Conservation (phyloP, 2,797 vertebrate species). For the Esox masquinongy region DNA sequence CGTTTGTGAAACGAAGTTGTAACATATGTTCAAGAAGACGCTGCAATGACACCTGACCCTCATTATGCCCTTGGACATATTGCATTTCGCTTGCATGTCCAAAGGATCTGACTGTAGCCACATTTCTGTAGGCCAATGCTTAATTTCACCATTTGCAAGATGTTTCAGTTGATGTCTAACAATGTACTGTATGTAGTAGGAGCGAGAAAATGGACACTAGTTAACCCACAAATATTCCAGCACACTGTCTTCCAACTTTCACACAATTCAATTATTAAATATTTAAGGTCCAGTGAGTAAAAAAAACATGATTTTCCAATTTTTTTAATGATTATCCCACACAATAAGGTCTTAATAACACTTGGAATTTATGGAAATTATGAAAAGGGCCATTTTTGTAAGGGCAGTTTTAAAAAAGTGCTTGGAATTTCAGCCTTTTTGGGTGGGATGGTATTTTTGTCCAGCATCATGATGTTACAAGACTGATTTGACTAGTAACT, state of each 20-base stretch:
- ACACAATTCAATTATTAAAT: slow-evolving; percentile 50
- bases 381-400: too few species aligned
- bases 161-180: neutral
- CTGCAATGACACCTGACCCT: slow-evolving; percentile 4
- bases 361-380: too few species aligned
- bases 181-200: neutral
- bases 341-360: too few species aligned
- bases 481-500: too few species aligned
- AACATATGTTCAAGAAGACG: neutral
- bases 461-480: too few species aligned
- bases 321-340: too few species aligned
- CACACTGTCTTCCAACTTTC: neutral
- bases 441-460: too few species aligned
- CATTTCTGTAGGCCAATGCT: neutral
- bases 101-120: neutral
- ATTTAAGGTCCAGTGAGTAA: slow-evolving; percentile 1
- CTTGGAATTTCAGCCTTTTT: too few species aligned
- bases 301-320: too few species aligned
- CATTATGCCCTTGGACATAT: neutral
- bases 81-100: neutral
- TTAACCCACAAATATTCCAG: slow-evolving; percentile 13
- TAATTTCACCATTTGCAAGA: neutral
- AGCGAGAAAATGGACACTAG: neutral
- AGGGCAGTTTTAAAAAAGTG: too few species aligned
- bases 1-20: slow-evolving; percentile 1